Evolutionary conservation across 2,113 vertebrate species (phyloP), one percentile per base, ranked within the genome.

Genomic region (Picathartes gymnocephalus): DNA sequence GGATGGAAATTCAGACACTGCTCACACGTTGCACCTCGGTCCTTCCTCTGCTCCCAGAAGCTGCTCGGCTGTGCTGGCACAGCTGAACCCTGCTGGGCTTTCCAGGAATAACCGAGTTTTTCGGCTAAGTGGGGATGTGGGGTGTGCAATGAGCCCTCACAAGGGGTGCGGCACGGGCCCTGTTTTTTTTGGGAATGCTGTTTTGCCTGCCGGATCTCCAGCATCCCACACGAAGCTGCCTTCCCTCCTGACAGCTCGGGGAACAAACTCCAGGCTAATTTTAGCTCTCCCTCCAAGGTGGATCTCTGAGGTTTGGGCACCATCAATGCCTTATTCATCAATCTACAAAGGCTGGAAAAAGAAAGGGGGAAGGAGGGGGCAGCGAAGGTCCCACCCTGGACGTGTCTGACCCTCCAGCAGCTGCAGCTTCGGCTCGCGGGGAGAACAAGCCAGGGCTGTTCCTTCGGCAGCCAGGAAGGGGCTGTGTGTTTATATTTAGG

Each of bases 401-500:
- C 20, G 64, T 89, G 93, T 90, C 96, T 72, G 90, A 24, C 68
- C 64, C 56, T 64, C 25, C 9, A 88, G 94, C 95, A 96, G 96
- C 94, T 73, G 78, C 93, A 95, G 86, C 92, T 95, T 86, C 58
- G 92, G 79, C 91, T 71, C 13, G 11, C 62, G 50, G 3, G 1
- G 97, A 97, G 97, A 98, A 98, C 98, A 98, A 97, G 97, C 86
- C 54, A 2, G 86, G 70, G 95, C 60, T 97, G 97, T 98, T 98
- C 96, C 14, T 64, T 33, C 68, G 64, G 48, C 88, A 44, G 96
- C 95, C 97, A 96, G 97, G 97, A 97, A 98, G 37, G 95, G 96
- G 96, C 93, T 31, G 42, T 31, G 91, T 97, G 95, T 98, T 97
- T 97, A 85, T 20, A 62, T 94, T 98, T 76, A 88, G 81, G 91